phyloP scores from a whole-genome alignment of 2,888 invertebrate species.

The Eulithis testata region DNA sequence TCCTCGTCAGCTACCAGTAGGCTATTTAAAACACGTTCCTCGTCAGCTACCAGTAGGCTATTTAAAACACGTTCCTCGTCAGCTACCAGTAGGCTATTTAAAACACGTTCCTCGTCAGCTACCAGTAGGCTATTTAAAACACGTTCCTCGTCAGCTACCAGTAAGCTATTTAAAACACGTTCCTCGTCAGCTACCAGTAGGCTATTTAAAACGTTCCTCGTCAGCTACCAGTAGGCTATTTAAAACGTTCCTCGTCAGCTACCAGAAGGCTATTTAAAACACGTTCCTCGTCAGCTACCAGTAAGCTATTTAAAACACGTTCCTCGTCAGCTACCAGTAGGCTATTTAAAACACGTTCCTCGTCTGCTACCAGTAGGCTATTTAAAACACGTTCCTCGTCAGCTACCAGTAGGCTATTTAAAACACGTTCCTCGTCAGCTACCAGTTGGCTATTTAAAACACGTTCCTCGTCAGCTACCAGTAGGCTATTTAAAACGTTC shows the following conservation, averaged over 20 bases:
- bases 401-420: background rate
- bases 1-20: background rate
- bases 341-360: slow-evolving; percentile 7
- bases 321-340: background rate
- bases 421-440: slow-evolving; percentile 5
- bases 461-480: background rate
- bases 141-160: background rate
- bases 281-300: background rate
- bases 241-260: no score
- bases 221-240: background rate
- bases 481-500: background rate
- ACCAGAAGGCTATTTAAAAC: no score
- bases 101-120: slow-evolving; percentile 5
- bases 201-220: background rate
- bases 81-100: background rate
- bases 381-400: slow-evolving; percentile 6
- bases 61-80: slow-evolving; percentile 6
- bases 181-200: background rate
- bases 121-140: slow-evolving; percentile 4
- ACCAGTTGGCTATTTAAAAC: slow-evolving; percentile 1
- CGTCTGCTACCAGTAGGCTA: background rate
- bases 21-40: slow-evolving; percentile 7
- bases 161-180: slow-evolving; percentile 8
- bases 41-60: background rate
- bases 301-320: slow-evolving; percentile 8